Percentiles rank a stretch among this genome's conserved stretches.
These are phyloP conservation scores for Gryllus bimaculatus DNA, from an alignment of 1,140 invertebrate species.

Conservation along the genomic window DNA sequence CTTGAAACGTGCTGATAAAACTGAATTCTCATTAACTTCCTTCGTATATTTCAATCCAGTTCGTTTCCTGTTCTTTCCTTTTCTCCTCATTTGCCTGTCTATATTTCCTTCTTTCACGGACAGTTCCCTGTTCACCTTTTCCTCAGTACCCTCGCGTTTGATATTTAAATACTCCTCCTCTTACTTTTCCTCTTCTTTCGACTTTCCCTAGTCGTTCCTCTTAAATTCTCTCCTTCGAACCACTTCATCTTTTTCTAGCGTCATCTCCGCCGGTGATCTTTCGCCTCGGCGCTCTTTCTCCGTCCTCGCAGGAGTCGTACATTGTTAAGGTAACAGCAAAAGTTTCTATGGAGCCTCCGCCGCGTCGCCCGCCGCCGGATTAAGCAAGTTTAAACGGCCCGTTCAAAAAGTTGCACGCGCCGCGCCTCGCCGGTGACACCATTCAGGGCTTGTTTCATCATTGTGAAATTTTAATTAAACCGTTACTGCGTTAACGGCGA, in stretches of 20 bases:
- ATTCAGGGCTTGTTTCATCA: neutral
- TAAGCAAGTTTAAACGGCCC: slow-evolving; percentile 3
- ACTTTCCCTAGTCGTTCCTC: too few relatives aligned
- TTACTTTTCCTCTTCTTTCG: too few relatives aligned
- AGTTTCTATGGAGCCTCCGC: neutral
- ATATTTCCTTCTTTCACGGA: too few relatives aligned
- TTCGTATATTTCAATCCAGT: too few relatives aligned
- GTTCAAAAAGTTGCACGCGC: neutral
- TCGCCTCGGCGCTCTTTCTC: neutral
- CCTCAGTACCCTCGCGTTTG: too few relatives aligned
- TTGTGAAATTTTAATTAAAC: slow-evolving; percentile 6
- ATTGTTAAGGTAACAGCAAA: slow-evolving; percentile 5
- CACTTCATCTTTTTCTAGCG: neutral
- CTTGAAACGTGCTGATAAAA: too few relatives aligned
- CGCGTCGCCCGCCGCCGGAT: neutral
- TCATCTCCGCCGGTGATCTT: neutral
- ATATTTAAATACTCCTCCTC: too few relatives aligned
- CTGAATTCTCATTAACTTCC: too few relatives aligned
- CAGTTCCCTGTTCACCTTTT: too few relatives aligned
- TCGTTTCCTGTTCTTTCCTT: too few relatives aligned
- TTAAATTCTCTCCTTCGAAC: neutral
- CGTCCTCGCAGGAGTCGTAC: neutral
- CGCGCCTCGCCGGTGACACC: neutral
- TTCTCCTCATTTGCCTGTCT: too few relatives aligned
- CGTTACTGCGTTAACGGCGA: neutral